Percentiles rank a stretch among this genome's conserved stretches.
phyloP scores from a whole-genome alignment of 2,113 vertebrate genomes.

The Paramisgurnus dabryanus region DNA sequence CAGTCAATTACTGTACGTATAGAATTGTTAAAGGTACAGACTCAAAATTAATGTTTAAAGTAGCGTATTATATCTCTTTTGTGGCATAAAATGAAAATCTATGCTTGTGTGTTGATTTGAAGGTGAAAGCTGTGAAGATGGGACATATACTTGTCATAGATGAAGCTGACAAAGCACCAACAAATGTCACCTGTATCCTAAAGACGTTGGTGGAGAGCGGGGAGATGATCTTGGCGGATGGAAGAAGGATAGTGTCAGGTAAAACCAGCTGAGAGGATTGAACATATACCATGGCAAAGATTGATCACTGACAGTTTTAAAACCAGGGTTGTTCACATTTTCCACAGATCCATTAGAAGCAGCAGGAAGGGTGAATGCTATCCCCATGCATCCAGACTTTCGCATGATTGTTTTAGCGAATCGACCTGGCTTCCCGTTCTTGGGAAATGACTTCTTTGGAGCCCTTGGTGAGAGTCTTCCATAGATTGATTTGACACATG shows the following conservation, averaged over 20 bases:
- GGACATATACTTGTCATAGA: constrained; percentile 93
- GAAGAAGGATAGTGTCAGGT: constrained; percentile 90
- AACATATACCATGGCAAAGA: background rate
- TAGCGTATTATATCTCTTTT: background rate
- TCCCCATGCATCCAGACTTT: constrained; percentile 94
- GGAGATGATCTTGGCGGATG: constrained; percentile 96
- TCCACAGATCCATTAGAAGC: constrained; percentile 74
- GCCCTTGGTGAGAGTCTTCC: constrained; percentile 81
- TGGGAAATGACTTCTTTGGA: constrained; percentile 97
- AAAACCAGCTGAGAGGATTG: constrained; percentile 56
- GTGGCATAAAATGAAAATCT: constrained; percentile 14
- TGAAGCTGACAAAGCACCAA: constrained; percentile 97
- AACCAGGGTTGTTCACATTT: background rate
- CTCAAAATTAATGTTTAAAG: too few relatives aligned
- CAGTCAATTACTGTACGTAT: too few relatives aligned
- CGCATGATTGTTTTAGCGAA: constrained; percentile 96
- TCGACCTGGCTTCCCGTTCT: constrained; percentile 95
- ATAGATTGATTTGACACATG: background rate
- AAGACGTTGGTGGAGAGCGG: constrained; percentile 97
- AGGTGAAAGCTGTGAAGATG: constrained; percentile 93
- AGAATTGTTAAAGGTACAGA: too few relatives aligned
- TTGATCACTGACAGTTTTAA: background rate
- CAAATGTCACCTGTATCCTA: constrained; percentile 95
- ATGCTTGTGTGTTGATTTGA: constrained; percentile 55
- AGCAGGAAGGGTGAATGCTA: constrained; percentile 74